phyloP scores from a whole-genome alignment of 1,140 invertebrate species.

The Drosophila asahinai region DNA sequence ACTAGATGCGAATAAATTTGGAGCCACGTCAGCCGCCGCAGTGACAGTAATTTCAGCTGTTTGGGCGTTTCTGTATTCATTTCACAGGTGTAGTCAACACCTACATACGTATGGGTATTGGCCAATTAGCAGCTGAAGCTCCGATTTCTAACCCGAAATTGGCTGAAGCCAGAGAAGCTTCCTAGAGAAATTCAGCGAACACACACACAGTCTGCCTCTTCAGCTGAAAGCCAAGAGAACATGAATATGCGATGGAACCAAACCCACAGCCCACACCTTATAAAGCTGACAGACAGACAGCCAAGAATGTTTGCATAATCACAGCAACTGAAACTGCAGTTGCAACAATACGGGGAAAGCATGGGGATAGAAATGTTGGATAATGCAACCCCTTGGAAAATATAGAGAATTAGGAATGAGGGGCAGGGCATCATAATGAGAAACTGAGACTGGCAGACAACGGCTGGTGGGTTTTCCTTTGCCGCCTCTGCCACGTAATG shows the following conservation, averaged over 20 bases:
- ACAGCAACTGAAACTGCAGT: constrained; percentile 20
- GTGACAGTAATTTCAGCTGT: constrained; percentile 24
- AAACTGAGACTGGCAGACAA: constrained; percentile 35
- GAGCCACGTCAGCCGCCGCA: constrained; percentile 25
- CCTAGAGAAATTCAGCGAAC: constrained; percentile 16
- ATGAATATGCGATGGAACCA: constrained; percentile 2
- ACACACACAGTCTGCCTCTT: neutral
- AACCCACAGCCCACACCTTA: constrained; percentile 20
- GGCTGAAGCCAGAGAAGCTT: constrained; percentile 27
- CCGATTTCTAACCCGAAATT: constrained; percentile 38
- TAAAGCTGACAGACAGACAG: constrained; percentile 18
- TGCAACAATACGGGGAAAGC: constrained; percentile 33
- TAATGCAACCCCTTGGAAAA: constrained; percentile 23
- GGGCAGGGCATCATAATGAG: constrained; percentile 31
- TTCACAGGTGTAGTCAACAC: constrained; percentile 19
- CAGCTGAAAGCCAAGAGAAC: constrained; percentile 17
- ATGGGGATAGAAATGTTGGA: constrained; percentile 25
- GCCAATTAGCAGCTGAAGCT: constrained; percentile 52
- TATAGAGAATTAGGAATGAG: constrained; percentile 2
- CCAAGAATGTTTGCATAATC: constrained; percentile 45
- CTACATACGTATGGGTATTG: constrained; percentile 16
- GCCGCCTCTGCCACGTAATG: constrained; percentile 24
- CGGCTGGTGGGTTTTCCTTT: constrained; percentile 17
- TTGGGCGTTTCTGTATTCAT: constrained; percentile 15
- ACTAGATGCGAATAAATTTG: constrained; percentile 11